Conservation (phyloP, 2,797 vertebrate species). For the Atherinosoma microstoma region DNA sequence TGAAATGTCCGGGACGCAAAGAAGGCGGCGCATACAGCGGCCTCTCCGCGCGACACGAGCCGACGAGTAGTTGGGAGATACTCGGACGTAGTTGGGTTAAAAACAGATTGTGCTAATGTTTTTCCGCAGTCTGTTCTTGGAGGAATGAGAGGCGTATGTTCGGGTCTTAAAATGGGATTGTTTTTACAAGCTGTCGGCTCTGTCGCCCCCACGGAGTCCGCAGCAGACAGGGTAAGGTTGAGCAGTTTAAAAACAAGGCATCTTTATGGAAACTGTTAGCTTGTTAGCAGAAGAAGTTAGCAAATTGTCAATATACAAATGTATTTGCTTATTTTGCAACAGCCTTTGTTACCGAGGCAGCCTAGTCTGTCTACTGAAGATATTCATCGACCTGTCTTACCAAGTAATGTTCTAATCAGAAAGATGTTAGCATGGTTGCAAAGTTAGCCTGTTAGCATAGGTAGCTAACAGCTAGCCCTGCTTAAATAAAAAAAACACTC, state of each 20-base stretch:
- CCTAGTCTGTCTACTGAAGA: rapidly evolving
- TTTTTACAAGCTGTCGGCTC: constrained; percentile 81
- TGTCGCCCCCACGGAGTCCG: constrained; percentile 78
- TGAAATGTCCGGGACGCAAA: constrained; percentile 61
- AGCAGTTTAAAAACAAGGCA: constrained; percentile 46
- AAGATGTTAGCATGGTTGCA: constrained; percentile 15
- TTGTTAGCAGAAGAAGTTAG: constrained; percentile 26
- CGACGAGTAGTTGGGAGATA: constrained; percentile 45
- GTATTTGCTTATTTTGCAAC: not conserved
- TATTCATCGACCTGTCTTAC: not conserved
- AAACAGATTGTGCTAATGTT: constrained; percentile 34
- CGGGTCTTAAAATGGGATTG: constrained; percentile 80
- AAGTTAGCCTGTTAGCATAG: constrained; percentile 37
- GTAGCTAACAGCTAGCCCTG: constrained; percentile 41
- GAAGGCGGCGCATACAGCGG: constrained; percentile 73
- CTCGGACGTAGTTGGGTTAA: constrained; percentile 29
- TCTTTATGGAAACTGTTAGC: constrained; percentile 26
- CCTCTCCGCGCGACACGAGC: constrained; percentile 43
- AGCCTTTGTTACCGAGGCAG: rapidly evolving
- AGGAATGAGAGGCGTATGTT: constrained; percentile 72
- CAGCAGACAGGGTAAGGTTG: constrained; percentile 79
- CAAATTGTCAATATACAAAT: not conserved
- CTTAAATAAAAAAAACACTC: constrained; percentile 4
- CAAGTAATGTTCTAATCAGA: not conserved
- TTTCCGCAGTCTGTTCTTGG: constrained; percentile 39